Evolutionary conservation across 1,140 invertebrate species (phyloP).

Genomic region (Macrosteles quadrilineatus): DNA sequence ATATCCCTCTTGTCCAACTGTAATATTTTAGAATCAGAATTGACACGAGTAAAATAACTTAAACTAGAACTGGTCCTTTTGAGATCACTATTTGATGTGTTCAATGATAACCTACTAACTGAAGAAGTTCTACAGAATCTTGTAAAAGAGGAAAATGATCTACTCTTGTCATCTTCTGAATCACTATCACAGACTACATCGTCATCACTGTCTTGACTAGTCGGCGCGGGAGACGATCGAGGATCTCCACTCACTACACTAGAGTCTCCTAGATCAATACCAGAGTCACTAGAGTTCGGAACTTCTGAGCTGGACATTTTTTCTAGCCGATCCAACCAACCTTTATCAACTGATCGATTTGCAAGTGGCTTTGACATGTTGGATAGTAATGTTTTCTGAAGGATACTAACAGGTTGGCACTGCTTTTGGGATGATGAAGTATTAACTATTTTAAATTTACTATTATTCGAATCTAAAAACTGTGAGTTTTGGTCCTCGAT

Average conservation of each 20-base stretch:
- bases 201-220: constrained; percentile 40
- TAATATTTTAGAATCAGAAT: not conserved
- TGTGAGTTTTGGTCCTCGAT: not conserved
- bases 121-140: not conserved
- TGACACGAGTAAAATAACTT: not conserved
- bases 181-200: constrained; percentile 68
- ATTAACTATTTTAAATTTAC: constrained; percentile 45
- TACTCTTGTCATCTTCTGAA: constrained; percentile 58
- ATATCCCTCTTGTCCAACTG: not conserved
- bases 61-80: not conserved
- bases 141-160: not conserved
- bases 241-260: constrained; percentile 11
- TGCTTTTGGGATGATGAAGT: constrained; percentile 37
- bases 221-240: not conserved
- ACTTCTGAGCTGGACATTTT: constrained; percentile 36
- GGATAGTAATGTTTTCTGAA: constrained; percentile 47
- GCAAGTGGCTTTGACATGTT: constrained; percentile 37
- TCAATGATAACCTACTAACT: not conserved
- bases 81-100: not conserved
- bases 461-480: constrained; percentile 36
- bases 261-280: constrained; percentile 37
- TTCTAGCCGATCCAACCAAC: constrained; percentile 57
- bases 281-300: constrained; percentile 31
- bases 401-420: constrained; percentile 49
- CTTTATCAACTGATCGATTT: constrained; percentile 54